Base-by-base conservation (phyloP, 2,113 vertebrate genomes). In the Scatophagus argus region DNA sequence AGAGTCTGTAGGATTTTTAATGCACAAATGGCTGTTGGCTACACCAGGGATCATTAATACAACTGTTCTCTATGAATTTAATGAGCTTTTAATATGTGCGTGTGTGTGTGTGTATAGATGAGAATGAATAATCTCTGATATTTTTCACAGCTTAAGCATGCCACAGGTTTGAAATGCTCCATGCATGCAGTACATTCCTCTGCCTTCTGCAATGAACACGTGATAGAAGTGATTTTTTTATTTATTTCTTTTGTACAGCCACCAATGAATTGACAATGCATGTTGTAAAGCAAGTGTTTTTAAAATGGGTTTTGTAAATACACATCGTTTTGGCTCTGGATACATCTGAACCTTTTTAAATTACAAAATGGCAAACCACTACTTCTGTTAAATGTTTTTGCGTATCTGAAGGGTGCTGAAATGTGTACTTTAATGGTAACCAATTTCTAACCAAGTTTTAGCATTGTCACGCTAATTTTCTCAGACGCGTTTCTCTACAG, bases 211-310 rank as follows among this genome's bases (percentile, higher is more conserved):
- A 81, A 72, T 85, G 47, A n/a, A n/a, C n/a, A n/a, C n/a, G n/a
- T n/a, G n/a, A 85, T 83, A 66, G 29, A 77, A 80, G 77, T 56
- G 5, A 67, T 82, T 68, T 83, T 84, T 87, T 93, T 83, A 85
- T 87, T 93, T 92, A 87, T 89, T 89, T 81, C 23, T 67, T 87
- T 89, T 92, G 84, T 92, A 89, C 77, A 91, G 90, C 60, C 67
- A 89, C 80, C 73, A 84, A 68, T 89, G 49, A 91, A 79, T 78
- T 85, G 29, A 67, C 27, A 54, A 69, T 84, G 85, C 88, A 87
- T 90, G 86, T 84, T 92, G 77, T 91, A 87, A 86, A 87, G 54
- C 79, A 81, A 72, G 77, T 76, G 66, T 73, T 86, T 39, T 82
- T 84, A 43, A 74, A 72, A 61, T 65, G 59, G 31, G 66, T 87